A percentile compares a stretch with the other conserved stretches of the same genome.
These are phyloP conservation scores for Cirrhinus molitorella DNA, from an alignment of 2,797 vertebrate genomes.

Conservation along the genomic window DNA sequence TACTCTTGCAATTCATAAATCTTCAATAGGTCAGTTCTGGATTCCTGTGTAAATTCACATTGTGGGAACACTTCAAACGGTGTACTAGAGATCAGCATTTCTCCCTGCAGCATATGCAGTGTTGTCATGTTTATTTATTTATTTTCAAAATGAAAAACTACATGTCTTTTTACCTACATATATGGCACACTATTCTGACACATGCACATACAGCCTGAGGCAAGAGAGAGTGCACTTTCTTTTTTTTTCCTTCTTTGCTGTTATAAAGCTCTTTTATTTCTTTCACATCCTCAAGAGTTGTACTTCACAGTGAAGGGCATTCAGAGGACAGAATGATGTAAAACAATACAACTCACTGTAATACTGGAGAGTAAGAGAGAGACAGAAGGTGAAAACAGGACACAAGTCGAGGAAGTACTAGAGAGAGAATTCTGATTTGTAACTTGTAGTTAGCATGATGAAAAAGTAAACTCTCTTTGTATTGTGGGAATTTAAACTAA, in stretches of 20 bases:
- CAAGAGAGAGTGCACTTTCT: slow-evolving; percentile 13
- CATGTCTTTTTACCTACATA: slow-evolving; percentile 12
- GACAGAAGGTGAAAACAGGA: slow-evolving; percentile 9
- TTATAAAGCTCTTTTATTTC: slow-evolving; percentile 31
- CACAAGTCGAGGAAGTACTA: slow-evolving; percentile 8
- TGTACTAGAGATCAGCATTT: slow-evolving; percentile 23
- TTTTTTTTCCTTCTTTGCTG: slow-evolving; percentile 30
- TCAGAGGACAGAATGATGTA: slow-evolving; percentile 64
- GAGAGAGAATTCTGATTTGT: slow-evolving; percentile 26
- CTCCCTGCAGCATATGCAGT: not conserved
- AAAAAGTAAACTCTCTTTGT: not conserved
- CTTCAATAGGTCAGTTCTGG: slow-evolving; percentile 28
- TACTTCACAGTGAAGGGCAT: slow-evolving; percentile 57
- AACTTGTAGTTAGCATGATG: not conserved
- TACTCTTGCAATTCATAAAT: slow-evolving; percentile 29
- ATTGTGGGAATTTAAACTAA: not conserved
- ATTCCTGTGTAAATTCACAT: slow-evolving; percentile 23
- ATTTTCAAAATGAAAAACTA: not conserved
- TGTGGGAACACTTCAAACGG: slow-evolving; percentile 22
- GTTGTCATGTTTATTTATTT: slow-evolving; percentile 16
- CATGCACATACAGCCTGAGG: slow-evolving; percentile 5
- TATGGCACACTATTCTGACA: slow-evolving; percentile 25
- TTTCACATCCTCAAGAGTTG: slow-evolving; percentile 39
- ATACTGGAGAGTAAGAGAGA: slow-evolving; percentile 34
- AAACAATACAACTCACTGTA: slow-evolving; percentile 57